These are phyloP conservation scores for Brachionus manjavacas DNA, from an alignment of 1,140 invertebrate species.

Conservation along the genomic window DNA sequence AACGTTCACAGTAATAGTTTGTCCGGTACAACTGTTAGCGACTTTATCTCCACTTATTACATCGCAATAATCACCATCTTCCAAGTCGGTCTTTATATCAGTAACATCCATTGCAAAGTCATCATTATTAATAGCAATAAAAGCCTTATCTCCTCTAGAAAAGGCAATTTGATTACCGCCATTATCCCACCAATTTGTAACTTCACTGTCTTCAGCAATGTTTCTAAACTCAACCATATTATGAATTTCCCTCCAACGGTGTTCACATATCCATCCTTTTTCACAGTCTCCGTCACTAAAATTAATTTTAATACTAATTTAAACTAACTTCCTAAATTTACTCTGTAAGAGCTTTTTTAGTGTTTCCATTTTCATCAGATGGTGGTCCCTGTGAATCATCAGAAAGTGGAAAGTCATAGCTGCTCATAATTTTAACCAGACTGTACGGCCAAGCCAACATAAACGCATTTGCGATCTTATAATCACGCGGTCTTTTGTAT, in stretches of 20 bases:
- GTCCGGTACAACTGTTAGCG: slow-evolving; percentile 67
- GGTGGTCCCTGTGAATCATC: slow-evolving; percentile 51
- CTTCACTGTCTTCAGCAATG: slow-evolving; percentile 54
- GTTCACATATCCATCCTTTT: slow-evolving; percentile 81
- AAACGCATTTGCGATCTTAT: slow-evolving; percentile 71
- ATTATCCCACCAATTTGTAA: slow-evolving; percentile 48
- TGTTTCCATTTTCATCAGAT: slow-evolving; percentile 61
- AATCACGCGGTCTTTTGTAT: slow-evolving; percentile 54
- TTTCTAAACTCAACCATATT: slow-evolving; percentile 75
- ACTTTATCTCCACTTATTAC: slow-evolving; percentile 68
- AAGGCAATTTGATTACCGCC: slow-evolving; percentile 50
- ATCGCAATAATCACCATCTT: slow-evolving; percentile 76
- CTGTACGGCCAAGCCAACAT: slow-evolving; percentile 74
- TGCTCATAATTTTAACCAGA: slow-evolving; percentile 70
- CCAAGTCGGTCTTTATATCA: slow-evolving; percentile 65
- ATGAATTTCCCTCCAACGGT: slow-evolving; percentile 73
- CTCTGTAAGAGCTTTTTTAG: slow-evolving; percentile 49
- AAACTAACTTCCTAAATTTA: background rate
- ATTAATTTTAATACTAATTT: background rate
- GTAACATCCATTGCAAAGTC: slow-evolving; percentile 45
- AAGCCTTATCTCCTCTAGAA: slow-evolving; percentile 48
- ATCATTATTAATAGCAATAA: slow-evolving; percentile 51
- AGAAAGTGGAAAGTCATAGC: slow-evolving; percentile 54
- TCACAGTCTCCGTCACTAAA: slow-evolving; percentile 63
- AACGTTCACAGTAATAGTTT: slow-evolving; percentile 63